Conservation (phyloP, 2,888 invertebrate species). For the Pelosia muscerda region DNA sequence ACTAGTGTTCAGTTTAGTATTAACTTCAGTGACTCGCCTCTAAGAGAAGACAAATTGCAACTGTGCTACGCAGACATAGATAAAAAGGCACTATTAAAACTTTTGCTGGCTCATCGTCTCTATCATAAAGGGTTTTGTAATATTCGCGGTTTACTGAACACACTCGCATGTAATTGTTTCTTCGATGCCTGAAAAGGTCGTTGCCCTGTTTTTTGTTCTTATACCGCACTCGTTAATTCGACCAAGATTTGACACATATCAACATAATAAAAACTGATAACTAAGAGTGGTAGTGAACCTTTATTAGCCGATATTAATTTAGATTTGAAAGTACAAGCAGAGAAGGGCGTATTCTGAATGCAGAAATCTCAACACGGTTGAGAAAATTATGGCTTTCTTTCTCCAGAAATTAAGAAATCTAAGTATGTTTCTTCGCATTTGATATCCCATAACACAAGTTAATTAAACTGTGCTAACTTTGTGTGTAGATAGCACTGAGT, state of each 20-base stretch:
- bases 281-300: neutral
- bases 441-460: too few relatives aligned
- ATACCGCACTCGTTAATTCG: neutral
- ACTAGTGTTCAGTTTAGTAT: neutral
- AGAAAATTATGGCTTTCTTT: neutral
- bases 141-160: slow-evolving; percentile 2
- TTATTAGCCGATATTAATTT: neutral
- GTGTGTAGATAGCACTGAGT: too few relatives aligned
- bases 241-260: neutral
- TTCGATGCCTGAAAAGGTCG: neutral
- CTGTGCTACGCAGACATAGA: neutral
- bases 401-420: too few relatives aligned
- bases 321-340: neutral
- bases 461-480: too few relatives aligned
- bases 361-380: neutral
- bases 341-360: too few relatives aligned
- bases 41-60: slow-evolving; percentile 7
- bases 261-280: neutral
- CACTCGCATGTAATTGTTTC: neutral
- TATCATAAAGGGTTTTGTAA: slow-evolving; percentile 2
- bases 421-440: too few relatives aligned
- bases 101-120: neutral
- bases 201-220: too few relatives aligned
- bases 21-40: slow-evolving; percentile 3
- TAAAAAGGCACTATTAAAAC: slow-evolving; percentile 1